These are phyloP conservation scores for Myzus persicae DNA, from an alignment of 1,140 invertebrate species.

Conservation along the genomic window DNA sequence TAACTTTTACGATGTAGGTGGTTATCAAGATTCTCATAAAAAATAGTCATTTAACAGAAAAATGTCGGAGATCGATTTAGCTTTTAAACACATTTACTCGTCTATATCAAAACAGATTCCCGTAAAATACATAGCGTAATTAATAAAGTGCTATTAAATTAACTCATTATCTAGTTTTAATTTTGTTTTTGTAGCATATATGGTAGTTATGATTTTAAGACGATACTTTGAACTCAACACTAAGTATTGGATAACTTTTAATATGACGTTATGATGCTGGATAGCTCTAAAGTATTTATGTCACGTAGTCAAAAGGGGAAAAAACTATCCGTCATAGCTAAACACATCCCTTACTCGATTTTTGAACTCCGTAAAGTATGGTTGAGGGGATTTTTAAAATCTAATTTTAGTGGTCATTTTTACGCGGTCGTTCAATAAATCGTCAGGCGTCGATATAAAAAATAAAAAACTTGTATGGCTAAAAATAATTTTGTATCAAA, in stretches of 20 bases:
- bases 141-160: not conserved
- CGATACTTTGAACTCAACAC: not conserved
- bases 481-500: not conserved
- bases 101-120: not conserved
- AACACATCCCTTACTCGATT: not conserved
- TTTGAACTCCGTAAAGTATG: not conserved
- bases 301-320: not conserved
- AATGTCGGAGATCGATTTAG: not conserved
- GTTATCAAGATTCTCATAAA: not conserved
- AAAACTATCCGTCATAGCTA: not conserved
- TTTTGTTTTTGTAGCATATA: not conserved
- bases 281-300: not conserved
- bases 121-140: not conserved
- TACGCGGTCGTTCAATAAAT: not conserved
- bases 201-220: not conserved
- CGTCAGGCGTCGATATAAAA: not conserved
- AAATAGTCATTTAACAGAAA: not conserved
- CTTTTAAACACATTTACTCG: not conserved
- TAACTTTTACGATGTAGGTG: not conserved
- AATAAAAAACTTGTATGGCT: not conserved
- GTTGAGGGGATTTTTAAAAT: not conserved
- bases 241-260: not conserved
- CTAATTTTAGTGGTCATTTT: not conserved
- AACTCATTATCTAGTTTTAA: not conserved
- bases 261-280: not conserved